Base-by-base conservation (phyloP, 2,888 invertebrate species). In the Proisotoma minuta region DNA sequence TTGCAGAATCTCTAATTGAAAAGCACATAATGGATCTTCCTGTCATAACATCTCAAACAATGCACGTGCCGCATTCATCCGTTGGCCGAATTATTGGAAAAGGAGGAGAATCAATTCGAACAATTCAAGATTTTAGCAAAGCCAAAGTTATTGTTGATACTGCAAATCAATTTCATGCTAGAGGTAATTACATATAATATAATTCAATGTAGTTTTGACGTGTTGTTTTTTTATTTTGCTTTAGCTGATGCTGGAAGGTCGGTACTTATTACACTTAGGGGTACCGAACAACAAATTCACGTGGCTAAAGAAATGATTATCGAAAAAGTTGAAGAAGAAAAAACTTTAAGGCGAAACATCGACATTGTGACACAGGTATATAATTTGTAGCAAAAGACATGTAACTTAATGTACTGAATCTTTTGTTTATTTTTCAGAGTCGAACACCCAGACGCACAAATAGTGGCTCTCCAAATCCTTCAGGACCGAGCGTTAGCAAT, bases 21-120 rank as follows among this genome's bases (percentile, higher is more conserved):
- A 85, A 86, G 67, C 83, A 85, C 1, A 83, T 85, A 57, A 78
- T 80, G 1, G 85, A 86, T 73, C 86, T 88, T 73, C 87, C 89
- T 0, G 76, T 83, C 0, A 81, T 88, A 29, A 82, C 85, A 29
- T 83, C 84, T n/a, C 58, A 58, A 40, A 62, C 43, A 1, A 39
- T 70, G 28, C 54, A 54, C 0, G 65, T 70, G 3, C 65, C 70
- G 20, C 29, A 53, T 20, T 62, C 66, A 2, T 56, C 62, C 8
- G 66, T 86, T 56, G 87, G 87, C 1, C 83, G 84, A 75, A 85
- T 94, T 57, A 88, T 90, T 74, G 92, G 89, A 1, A 79, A 84
- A 54, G 84, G 85, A 57, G 91, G 90, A 1, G 87, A 87, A 58
- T 84, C 81, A 48, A 84, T 92, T 57, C 83, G 83, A 56, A 82